phyloP scores from a whole-genome alignment of 2,888 invertebrate species.

The Crioceris asparagi region DNA sequence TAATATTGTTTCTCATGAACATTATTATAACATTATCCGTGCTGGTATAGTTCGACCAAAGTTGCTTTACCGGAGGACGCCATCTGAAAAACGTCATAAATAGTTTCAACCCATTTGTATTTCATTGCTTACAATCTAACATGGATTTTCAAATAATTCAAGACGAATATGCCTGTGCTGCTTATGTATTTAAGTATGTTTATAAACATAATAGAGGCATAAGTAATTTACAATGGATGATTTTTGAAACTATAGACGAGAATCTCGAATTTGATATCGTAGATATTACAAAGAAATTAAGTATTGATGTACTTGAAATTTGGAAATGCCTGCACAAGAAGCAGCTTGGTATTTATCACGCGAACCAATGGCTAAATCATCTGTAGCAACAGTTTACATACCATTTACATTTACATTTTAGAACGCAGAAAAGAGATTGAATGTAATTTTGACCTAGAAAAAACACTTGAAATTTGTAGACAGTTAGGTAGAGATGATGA shows the following conservation, averaged over 20 bases:
- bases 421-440: slow-evolving; percentile 25
- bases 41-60: slow-evolving; percentile 24
- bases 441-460: slow-evolving; percentile 27
- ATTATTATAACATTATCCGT: slow-evolving; percentile 22
- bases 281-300: slow-evolving; percentile 3
- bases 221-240: not conserved
- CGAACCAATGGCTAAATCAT: no score
- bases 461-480: slow-evolving; percentile 32
- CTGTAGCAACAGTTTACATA: slow-evolving; percentile 27
- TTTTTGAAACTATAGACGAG: not conserved
- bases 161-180: no score
- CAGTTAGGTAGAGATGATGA: slow-evolving; percentile 18
- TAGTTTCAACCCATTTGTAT: slow-evolving; percentile 33
- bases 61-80: slow-evolving; percentile 28
- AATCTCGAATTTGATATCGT: no score
- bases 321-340: slow-evolving; percentile 4
- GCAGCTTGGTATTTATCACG: slow-evolving; percentile 32
- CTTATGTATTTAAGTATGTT: no score
- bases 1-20: slow-evolving; percentile 16
- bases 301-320: slow-evolving; percentile 1
- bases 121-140: slow-evolving; percentile 29
- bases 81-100: slow-evolving; percentile 33
- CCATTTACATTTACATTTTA: slow-evolving; percentile 34
- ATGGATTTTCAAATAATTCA: slow-evolving; percentile 33
- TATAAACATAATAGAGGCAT: no score